phyloP scores from a whole-genome alignment of 2,797 vertebrate species.

The Trachops cirrhosus region DNA sequence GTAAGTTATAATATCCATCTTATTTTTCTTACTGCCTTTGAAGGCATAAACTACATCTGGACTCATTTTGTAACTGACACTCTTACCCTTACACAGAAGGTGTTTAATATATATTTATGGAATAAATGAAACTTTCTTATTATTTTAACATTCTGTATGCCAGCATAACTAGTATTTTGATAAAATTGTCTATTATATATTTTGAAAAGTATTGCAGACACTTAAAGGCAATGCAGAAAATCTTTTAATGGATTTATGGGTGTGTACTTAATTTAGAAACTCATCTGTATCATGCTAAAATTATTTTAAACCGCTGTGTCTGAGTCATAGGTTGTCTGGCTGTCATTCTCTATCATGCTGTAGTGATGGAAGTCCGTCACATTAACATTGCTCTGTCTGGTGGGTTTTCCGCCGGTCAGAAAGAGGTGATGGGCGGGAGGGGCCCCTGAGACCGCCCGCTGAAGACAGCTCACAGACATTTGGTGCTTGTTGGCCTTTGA shows the following conservation, averaged over 20 bases:
- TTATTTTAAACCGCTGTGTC: neutral
- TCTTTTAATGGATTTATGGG: neutral
- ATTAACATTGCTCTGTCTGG: neutral
- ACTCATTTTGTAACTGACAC: neutral
- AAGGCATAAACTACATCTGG: neutral
- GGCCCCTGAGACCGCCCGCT: neutral
- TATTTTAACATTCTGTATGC: neutral
- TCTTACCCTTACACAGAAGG: neutral
- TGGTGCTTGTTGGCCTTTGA: neutral
- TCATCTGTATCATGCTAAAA: neutral
- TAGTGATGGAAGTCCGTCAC: neutral
- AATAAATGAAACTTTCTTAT: neutral
- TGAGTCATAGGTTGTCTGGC: neutral
- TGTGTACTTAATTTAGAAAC: neutral
- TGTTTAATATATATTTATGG: neutral
- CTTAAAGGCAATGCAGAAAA: neutral
- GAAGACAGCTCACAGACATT: neutral
- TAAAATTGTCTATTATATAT: neutral
- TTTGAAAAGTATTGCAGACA: neutral
- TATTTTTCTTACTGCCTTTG: neutral
- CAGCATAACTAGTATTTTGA: neutral
- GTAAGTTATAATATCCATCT: neutral
- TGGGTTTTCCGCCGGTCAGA: neutral
- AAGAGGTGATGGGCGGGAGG: neutral
- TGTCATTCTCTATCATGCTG: neutral